A percentile compares a stretch with the other conserved stretches of the same genome.
phyloP scores from a whole-genome alignment of 2,113 vertebrate species.

The Anser cygnoides region DNA sequence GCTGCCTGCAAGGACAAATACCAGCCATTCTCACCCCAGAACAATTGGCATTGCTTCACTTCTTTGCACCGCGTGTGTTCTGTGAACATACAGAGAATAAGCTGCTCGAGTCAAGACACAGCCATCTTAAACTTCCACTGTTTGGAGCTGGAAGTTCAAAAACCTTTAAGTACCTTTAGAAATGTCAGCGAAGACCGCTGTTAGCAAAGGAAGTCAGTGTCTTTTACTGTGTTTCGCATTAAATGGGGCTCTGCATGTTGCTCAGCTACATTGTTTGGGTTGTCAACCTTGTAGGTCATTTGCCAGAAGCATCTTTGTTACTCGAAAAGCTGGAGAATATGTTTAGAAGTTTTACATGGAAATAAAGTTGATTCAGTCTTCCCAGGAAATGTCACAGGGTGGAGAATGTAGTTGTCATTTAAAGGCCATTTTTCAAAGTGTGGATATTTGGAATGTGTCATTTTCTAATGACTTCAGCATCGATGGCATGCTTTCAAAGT shows the following conservation, averaged over 20 bases:
- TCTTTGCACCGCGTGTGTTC: fast-evolving
- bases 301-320: neutral
- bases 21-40: neutral
- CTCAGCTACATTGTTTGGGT: neutral
- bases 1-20: neutral
- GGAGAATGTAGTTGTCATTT: neutral
- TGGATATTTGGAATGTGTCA: neutral
- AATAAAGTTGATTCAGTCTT: neutral
- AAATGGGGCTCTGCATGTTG: neutral
- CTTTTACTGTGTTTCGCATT: neutral
- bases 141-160: neutral
- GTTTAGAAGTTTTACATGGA: neutral
- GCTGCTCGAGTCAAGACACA: fast-evolving
- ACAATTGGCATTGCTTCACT: neutral
- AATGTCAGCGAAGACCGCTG: neutral
- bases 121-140: fast-evolving
- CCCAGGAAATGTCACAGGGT: neutral
- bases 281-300: neutral
- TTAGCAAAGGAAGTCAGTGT: neutral
- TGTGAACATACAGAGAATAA: fast-evolving
- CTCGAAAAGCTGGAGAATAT: neutral
- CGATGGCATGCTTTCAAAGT: neutral
- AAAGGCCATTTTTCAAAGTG: neutral
- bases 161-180: neutral
- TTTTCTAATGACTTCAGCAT: neutral